These are phyloP conservation scores for Pitangus sulphuratus DNA, from an alignment of 2,797 vertebrate species.

Conservation along the genomic window DNA sequence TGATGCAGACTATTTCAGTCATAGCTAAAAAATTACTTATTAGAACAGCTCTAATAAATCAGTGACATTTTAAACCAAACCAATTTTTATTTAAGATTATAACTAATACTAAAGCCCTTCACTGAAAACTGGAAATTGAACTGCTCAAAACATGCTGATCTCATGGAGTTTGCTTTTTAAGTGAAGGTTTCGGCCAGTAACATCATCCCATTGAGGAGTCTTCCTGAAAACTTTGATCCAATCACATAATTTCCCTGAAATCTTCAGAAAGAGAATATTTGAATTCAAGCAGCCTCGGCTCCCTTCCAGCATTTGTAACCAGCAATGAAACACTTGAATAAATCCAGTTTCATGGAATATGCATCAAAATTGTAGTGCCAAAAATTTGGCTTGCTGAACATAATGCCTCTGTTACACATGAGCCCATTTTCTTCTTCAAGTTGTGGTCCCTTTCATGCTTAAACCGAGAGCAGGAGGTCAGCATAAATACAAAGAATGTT, in stretches of 20 bases:
- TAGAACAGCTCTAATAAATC: conserved; percentile 6
- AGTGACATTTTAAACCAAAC: neutral
- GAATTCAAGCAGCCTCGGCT: neutral
- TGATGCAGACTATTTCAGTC: neutral
- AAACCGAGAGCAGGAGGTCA: neutral
- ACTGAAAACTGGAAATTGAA: neutral
- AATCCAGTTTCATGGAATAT: neutral
- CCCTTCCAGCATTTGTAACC: neutral
- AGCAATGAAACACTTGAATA: accelerated
- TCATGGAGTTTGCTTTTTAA: neutral
- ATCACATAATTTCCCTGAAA: neutral
- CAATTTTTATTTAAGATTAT: neutral
- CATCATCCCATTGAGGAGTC: neutral
- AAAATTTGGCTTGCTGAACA: neutral
- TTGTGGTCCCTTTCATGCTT: neutral
- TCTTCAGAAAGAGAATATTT: neutral
- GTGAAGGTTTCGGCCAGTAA: neutral
- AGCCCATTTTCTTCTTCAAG: neutral
- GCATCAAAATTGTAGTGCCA: neutral
- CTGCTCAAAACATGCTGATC: neutral
- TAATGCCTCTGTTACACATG: accelerated
- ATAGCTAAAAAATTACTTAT: conserved; percentile 16
- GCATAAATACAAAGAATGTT: neutral
- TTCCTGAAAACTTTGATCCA: neutral
- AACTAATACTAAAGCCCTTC: neutral